Conservation (phyloP, 1,140 invertebrate genomes). For the Drosophila micromelanica region DNA sequence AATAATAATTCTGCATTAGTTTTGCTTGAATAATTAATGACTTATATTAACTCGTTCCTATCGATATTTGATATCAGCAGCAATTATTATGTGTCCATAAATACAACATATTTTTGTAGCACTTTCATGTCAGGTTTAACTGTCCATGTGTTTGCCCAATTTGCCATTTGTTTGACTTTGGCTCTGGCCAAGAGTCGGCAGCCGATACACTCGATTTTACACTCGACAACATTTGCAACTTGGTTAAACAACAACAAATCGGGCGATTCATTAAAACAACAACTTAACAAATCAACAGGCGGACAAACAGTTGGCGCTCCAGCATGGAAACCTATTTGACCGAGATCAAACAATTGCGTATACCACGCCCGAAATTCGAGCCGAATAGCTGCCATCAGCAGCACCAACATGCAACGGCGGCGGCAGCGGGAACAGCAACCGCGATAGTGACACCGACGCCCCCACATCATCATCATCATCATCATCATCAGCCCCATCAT, state of each 20-base stretch:
- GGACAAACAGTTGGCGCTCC: conserved; percentile 14
- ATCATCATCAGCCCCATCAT: conserved; percentile 59
- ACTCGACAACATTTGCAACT: conserved; percentile 66
- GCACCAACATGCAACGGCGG: conserved; percentile 85
- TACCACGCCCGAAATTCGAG: conserved; percentile 93
- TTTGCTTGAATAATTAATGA: too few relatives aligned
- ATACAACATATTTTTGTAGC: too few relatives aligned
- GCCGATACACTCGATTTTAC: conserved; percentile 30
- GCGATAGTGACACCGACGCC: conserved; percentile 40
- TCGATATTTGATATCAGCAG: too few relatives aligned
- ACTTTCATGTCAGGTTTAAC: too few relatives aligned
- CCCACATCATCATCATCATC: conserved; percentile 42
- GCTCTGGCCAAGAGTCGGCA: background rate
- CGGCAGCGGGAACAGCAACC: conserved; percentile 52
- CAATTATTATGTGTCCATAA: too few relatives aligned
- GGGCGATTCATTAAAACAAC: conserved; percentile 55
- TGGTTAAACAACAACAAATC: conserved; percentile 75
- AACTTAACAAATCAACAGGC: conserved; percentile 70
- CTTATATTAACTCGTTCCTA: too few relatives aligned
- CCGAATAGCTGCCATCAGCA: conserved; percentile 88
- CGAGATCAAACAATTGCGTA: conserved; percentile 92
- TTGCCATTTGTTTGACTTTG: conserved; percentile 6
- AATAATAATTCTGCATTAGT: too few relatives aligned
- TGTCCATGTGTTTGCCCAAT: background rate
- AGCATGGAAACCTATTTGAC: conserved; percentile 92